Evolutionary conservation across 35 echinoderm and acorn worm genomes (phyloP).

Genomic region (Acanthaster planci): DNA sequence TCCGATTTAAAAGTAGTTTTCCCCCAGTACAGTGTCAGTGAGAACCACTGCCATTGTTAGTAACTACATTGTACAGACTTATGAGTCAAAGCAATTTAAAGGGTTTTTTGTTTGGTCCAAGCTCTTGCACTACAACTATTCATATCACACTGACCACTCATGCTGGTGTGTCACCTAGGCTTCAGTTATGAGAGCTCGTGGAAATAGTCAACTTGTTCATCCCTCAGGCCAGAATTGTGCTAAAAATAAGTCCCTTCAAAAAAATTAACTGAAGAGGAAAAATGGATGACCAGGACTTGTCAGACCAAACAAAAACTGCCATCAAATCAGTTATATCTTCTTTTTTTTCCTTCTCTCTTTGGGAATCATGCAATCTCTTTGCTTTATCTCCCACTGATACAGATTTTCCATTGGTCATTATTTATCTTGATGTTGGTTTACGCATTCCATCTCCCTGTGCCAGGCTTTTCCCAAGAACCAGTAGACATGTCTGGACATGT

Average conservation of each 20-base stretch:
- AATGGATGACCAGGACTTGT: not conserved
- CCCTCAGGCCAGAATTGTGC: not conserved
- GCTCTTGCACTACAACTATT: no score
- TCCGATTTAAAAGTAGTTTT: no score
- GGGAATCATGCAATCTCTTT: not conserved
- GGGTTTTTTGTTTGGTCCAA: no score
- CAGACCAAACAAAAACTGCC: not conserved
- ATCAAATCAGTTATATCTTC: not conserved
- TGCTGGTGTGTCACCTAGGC: no score
- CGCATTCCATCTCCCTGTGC: not conserved
- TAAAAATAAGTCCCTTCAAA: not conserved
- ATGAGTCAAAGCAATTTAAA: no score
- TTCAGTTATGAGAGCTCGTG: no score
- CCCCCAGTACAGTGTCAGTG: no score
- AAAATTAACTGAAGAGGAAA: not conserved
- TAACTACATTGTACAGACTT: no score
- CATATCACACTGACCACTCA: no score
- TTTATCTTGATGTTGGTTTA: not conserved
- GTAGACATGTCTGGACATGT: conserved; percentile 25
- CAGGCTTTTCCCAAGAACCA: not conserved
- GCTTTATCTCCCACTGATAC: not conserved
- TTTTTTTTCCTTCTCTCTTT: not conserved
- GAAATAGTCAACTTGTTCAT: not conserved
- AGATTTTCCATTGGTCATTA: not conserved
- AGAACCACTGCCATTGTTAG: no score